These are phyloP conservation scores for Porites lobata DNA, from an alignment of 92 coral and sea anemone species.

Conservation along the genomic window DNA sequence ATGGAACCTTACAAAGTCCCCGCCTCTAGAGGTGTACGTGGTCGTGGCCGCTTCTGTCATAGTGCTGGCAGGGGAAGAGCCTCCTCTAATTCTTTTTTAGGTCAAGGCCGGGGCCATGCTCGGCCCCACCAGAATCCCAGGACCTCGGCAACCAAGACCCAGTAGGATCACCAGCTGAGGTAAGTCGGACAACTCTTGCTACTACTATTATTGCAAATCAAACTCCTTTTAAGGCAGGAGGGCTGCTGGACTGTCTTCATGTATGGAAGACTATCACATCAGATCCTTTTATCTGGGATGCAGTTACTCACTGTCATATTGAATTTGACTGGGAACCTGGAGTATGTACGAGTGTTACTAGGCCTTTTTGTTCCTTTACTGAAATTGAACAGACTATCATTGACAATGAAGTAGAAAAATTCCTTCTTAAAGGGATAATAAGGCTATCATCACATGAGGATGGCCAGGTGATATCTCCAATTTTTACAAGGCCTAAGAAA, in stretches of 20 bases:
- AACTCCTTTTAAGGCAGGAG: constrained; percentile 11
- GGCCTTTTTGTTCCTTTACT: constrained; percentile 35
- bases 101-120: constrained; percentile 51
- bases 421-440: too few relatives aligned
- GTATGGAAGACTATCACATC: too few relatives aligned
- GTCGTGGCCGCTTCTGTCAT: constrained; percentile 41
- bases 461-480: background rate
- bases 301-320: constrained; percentile 50
- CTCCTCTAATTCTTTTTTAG: constrained; percentile 56
- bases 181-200: background rate
- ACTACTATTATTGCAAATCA: constrained; percentile 53
- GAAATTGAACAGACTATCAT: constrained; percentile 41
- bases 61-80: constrained; percentile 19
- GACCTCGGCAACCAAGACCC: background rate
- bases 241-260: too few relatives aligned
- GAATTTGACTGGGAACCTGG: constrained; percentile 17
- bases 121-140: constrained; percentile 7
- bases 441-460: too few relatives aligned
- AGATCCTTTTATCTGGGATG: constrained; percentile 35
- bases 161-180: background rate
- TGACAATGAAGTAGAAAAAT: background rate
- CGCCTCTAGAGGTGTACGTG: constrained; percentile 50
- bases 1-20: constrained; percentile 36
- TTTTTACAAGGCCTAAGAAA: background rate
- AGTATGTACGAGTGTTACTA: background rate